phyloP scores from a whole-genome alignment of 2,113 vertebrate genomes.

The Entelurus aequoreus region DNA sequence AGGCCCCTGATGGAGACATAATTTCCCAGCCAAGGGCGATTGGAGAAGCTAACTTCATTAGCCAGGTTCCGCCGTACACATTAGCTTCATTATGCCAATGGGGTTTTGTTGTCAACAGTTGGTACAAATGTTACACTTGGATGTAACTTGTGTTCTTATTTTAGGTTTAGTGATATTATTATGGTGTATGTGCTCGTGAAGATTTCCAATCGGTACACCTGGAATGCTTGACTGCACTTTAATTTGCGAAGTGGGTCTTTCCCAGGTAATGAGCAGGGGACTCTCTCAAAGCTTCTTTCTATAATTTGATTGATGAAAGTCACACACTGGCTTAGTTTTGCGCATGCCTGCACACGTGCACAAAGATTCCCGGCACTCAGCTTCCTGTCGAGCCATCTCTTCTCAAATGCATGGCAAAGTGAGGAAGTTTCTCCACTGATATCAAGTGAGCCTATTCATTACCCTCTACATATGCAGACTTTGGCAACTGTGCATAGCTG shows the following conservation, averaged over 20 bases:
- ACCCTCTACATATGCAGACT: conserved; percentile 1
- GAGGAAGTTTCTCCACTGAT: background rate
- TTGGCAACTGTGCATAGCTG: conserved; percentile 6
- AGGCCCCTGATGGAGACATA: conserved; percentile 54
- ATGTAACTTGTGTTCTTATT: conserved; percentile 10
- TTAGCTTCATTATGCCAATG: conserved; percentile 67
- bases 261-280: conserved; percentile 57
- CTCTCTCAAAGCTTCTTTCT: conserved; percentile 26
- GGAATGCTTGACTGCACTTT: conserved; percentile 51
- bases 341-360: background rate
- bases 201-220: conserved; percentile 41
- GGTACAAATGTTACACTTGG: conserved; percentile 43
- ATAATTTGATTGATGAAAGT: conserved; percentile 40
- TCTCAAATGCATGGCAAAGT: background rate
- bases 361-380: background rate
- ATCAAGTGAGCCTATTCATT: conserved; percentile 7
- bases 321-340: conserved; percentile 21
- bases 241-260: conserved; percentile 56
- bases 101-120: conserved; percentile 38
- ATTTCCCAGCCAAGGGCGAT: conserved; percentile 48
- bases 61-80: conserved; percentile 49
- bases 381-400: background rate
- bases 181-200: conserved; percentile 10
- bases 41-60: conserved; percentile 64
- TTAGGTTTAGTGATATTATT: background rate